Base-by-base conservation (phyloP, 2,888 invertebrate genomes). In the Baccha elongata region DNA sequence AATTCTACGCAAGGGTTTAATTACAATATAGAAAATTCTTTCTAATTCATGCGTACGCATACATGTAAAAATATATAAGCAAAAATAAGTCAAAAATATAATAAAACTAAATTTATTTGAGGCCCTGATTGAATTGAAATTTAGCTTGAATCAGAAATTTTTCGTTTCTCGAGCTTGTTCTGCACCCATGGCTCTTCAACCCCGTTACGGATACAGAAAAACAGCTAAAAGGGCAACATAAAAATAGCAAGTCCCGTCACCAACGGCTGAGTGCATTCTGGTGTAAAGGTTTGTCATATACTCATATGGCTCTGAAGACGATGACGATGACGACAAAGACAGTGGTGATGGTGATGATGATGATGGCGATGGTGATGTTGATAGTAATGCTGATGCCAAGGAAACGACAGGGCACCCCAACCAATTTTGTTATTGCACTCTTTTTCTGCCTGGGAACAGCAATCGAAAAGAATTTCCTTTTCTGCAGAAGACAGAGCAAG, bases 261-360 rank as follows among this genome's bases (percentile, higher is more conserved):
- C 68, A 68, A 68, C 72, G 83, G 72, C 62, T 78, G 83, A 83
- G 83, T 83, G 83, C 83, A 78, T 76, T 83, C 76, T 76, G 67
- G 42, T 72, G 83, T 83, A 83, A 67, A 50, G 78, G 50, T 68
- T 60, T 83, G 71, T 83, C 72, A 78, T 44, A 68, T 50, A 42
- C 67, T 83, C 72, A 78, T 44, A 68, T 50, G 50, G 37, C 46
- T 68, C 17, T 58, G 55, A 11, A 40, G 62, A 53, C 46, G 68
- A 21, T 29, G 35, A 48, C 50, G 71, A 26, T 53, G 64, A 55
- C 26, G 48, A 32, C 37, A 52, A 23, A 32, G 29, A 23, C 48
- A 55, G 13, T 46, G 67, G 21, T 40, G 64, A 37, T 64, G 50
- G 19, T 58, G 46, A 23, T 35, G 64, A 19, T 13, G 15, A 53